Evolutionary conservation across 1,140 invertebrate genomes (phyloP), one percentile per base, ranked within the genome.

Genomic region (Caerostris extrusa): DNA sequence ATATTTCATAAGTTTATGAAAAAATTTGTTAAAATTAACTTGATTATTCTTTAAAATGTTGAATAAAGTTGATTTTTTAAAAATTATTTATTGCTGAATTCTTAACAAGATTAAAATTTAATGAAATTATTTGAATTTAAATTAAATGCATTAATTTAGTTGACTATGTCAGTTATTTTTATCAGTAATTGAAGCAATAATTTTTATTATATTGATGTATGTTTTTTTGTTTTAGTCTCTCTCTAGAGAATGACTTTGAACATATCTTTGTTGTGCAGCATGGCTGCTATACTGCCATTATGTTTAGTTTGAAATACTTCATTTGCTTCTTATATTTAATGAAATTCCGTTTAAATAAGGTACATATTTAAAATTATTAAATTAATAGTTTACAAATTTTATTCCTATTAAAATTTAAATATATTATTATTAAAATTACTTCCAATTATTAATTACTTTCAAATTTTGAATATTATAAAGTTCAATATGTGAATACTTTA

Each of bases 301-400:
- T 93, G 85, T 93, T 93, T 61, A 93, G 83, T 57, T 82, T 93
- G 19, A 93, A 93, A 55, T 93, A 93, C 58, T 93, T 93, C 67
- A 89, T 93, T 19, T 93, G 92, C 14, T 71, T 53, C n/a, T 61
- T 89, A 61, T 93, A 88, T 64, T n/a, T 93, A 5, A 34, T 93
- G 7, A 93, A 89, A 64, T 89, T 93, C 17, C 19, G 14, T 19
- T 50, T 93, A 57, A 85, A 88, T 53, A 85, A 93, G 92, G 92
- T 93, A 81, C 10, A 19, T 64, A 58, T 19, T 58, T 50, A 81
- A 53, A 5, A 10, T 81, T 17, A 14, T 64, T 14, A 64, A 64
- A 14, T 64, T 64, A 64, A 64, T 64, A 34, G 61, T 64, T 50
- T 77, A 12, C 8, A 50, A 67, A 3, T 67, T 77, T 53, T 50